Conservation (phyloP, 2,797 vertebrate genomes). For the Cheirogaleus major region DNA sequence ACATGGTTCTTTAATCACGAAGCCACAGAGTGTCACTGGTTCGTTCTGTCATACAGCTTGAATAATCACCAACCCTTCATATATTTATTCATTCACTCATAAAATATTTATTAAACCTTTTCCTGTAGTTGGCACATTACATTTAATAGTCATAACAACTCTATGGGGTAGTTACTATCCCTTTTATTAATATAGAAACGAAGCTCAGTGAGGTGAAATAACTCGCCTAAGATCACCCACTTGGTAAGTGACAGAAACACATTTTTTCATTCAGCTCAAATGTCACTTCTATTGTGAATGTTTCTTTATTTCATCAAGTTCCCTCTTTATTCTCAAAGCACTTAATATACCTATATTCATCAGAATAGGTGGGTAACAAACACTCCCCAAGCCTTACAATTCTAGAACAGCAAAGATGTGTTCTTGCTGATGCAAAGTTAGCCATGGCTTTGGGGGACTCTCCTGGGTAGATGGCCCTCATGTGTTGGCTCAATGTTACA, state of each 20-base stretch:
- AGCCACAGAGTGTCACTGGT: background rate
- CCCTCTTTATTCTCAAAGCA: background rate
- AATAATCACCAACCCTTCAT: constrained; percentile 7
- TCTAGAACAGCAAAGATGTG: background rate
- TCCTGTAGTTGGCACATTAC: background rate
- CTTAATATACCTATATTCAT: background rate
- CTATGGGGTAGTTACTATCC: background rate
- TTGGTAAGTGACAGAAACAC: background rate
- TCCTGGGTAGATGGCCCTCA: background rate
- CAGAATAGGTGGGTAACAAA: background rate
- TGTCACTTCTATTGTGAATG: background rate
- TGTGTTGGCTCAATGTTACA: background rate
- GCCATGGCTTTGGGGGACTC: background rate
- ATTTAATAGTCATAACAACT: background rate
- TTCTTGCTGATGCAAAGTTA: background rate
- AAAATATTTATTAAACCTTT: background rate
- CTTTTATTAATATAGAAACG: background rate
- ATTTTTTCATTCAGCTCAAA: background rate
- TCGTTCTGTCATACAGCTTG: background rate
- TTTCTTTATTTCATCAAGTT: background rate
- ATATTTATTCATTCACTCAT: background rate
- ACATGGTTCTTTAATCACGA: background rate
- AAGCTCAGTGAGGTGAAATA: background rate
- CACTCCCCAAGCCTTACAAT: background rate
- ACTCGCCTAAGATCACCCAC: background rate